Conservation (phyloP, 1,140 invertebrate species). For the Atta cephalotes region DNA sequence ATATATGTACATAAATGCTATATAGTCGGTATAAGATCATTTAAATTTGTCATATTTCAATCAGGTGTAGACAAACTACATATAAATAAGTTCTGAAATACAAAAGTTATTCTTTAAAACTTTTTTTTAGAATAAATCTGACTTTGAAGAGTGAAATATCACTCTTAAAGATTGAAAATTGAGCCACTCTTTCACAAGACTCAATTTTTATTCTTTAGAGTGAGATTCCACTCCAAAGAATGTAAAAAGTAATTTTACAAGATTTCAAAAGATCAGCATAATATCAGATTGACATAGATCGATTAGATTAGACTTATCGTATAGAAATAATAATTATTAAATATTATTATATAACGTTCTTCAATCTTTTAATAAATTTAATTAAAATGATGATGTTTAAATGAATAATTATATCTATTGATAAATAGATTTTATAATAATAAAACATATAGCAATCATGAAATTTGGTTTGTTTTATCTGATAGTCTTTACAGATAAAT, state of each 20-base stretch:
- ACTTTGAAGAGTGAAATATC: too few relatives aligned
- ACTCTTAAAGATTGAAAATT: too few relatives aligned
- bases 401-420: not conserved
- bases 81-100: not conserved
- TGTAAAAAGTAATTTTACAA: not conserved
- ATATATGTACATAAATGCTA: conserved; percentile 33
- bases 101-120: not conserved
- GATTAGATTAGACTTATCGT: not conserved
- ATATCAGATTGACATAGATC: not conserved
- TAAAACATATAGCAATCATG: not conserved
- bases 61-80: not conserved
- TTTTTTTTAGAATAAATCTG: too few relatives aligned
- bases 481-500: not conserved
- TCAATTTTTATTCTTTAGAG: too few relatives aligned
- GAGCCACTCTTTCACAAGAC: too few relatives aligned
- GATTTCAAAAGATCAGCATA: not conserved
- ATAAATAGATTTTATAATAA: not conserved
- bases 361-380: not conserved
- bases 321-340: conserved; percentile 21
- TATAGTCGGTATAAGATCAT: not conserved
- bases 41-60: not conserved
- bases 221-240: too few relatives aligned
- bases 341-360: conserved; percentile 29
- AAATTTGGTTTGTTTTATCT: not conserved
- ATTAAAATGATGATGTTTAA: not conserved